phyloP scores from a whole-genome alignment of 2,113 vertebrate species.

The Jacana jacana region DNA sequence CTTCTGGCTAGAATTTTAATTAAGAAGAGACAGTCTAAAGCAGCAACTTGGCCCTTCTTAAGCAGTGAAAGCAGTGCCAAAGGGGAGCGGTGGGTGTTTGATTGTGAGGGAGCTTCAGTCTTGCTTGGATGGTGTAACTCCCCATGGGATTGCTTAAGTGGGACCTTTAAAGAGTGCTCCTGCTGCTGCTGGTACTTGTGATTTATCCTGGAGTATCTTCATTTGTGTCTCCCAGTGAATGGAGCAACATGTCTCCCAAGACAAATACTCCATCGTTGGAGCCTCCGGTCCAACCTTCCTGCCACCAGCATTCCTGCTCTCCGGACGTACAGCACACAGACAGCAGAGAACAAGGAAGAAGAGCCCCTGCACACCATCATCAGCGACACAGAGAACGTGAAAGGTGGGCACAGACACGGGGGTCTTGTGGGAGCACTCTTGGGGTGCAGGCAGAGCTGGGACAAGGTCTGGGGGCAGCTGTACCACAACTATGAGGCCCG shows the following conservation, averaged over 20 bases:
- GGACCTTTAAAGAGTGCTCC: neutral
- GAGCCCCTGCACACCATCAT: conserved; percentile 85
- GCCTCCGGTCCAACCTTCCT: neutral
- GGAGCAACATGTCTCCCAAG: conserved; percentile 27
- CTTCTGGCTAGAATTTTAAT: neutral
- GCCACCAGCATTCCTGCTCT: neutral
- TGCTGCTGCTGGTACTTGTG: neutral
- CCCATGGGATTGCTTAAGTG: neutral
- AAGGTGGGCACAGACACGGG: conserved; percentile 70
- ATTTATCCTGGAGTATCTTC: neutral
- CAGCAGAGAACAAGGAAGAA: conserved; percentile 76
- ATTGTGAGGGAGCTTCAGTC: neutral
- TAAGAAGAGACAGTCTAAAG: neutral
- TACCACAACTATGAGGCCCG: neutral
- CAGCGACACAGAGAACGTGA: conserved; percentile 82
- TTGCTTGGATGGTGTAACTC: neutral
- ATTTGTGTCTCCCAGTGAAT: conserved; percentile 22
- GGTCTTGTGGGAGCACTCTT: neutral
- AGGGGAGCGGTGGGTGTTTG: neutral
- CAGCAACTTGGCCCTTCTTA: neutral
- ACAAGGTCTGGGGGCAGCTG: neutral
- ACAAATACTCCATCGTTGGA: neutral
- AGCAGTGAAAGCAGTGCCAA: neutral
- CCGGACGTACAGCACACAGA: conserved; percentile 80
- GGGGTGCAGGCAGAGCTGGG: neutral